phyloP scores from a whole-genome alignment of 2,113 vertebrate species.

The Megaceryle maxima region DNA sequence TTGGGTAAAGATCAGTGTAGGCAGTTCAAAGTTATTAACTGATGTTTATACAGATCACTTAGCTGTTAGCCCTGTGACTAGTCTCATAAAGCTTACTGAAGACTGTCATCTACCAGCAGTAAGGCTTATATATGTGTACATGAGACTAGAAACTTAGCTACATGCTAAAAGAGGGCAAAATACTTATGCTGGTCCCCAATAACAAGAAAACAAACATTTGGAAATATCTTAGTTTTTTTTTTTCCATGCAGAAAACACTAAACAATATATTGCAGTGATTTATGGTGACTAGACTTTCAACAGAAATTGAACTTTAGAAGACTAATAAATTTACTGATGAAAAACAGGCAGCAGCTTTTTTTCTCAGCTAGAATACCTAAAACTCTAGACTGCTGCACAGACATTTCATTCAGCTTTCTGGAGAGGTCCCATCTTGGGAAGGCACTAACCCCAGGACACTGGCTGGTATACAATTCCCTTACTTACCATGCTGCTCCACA shows the following conservation, averaged over 20 bases:
- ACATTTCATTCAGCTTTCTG: not conserved
- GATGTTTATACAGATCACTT: not conserved
- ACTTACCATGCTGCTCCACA: not conserved
- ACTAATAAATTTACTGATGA: not conserved
- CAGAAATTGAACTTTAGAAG: not conserved
- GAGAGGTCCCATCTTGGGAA: not conserved
- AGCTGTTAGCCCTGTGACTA: not conserved
- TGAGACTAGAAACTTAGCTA: not conserved
- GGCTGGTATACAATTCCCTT: not conserved
- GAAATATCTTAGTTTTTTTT: not conserved
- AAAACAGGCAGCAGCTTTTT: not conserved
- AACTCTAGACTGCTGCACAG: not conserved
- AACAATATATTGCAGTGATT: not conserved
- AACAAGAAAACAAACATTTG: not conserved
- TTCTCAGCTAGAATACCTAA: not conserved
- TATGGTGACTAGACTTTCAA: not conserved
- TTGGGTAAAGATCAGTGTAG: not conserved
- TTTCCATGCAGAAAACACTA: not conserved
- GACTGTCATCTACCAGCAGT: not conserved
- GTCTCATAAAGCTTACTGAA: not conserved
- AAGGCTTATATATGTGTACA: not conserved
- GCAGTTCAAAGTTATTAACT: not conserved
- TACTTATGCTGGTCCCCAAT: not conserved
- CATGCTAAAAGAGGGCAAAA: not conserved
- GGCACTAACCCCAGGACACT: accelerated